These are phyloP conservation scores for Tetropium fuscum DNA, from an alignment of 2,888 invertebrate genomes.

Conservation along the genomic window DNA sequence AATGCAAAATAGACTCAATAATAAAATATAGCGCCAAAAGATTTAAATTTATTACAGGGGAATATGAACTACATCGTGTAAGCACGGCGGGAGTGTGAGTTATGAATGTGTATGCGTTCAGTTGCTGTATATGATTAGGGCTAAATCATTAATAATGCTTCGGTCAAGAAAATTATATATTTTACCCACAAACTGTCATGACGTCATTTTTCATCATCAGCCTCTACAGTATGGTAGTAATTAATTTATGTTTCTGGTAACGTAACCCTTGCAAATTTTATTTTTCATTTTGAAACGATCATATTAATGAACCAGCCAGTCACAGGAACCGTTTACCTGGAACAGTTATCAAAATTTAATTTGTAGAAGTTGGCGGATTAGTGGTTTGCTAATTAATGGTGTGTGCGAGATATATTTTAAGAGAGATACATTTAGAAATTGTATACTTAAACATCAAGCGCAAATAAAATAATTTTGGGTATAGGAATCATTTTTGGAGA, in stretches of 20 bases:
- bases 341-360: background rate
- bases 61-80: conserved; percentile 35
- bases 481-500: too few species aligned
- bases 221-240: conserved; percentile 44
- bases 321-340: background rate
- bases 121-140: conserved; percentile 60
- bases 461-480: too few species aligned
- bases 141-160: conserved; percentile 62
- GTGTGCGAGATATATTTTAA: too few species aligned
- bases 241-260: conserved; percentile 43
- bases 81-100: conserved; percentile 46
- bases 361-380: background rate
- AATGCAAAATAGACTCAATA: too few species aligned
- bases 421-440: too few species aligned
- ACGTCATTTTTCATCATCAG: conserved; percentile 61
- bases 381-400: background rate
- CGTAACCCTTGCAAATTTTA: conserved; percentile 30
- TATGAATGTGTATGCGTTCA: conserved; percentile 54
- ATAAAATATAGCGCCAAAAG: background rate
- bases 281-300: conserved; percentile 4
- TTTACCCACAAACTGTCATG: conserved; percentile 64
- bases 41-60: conserved; percentile 28
- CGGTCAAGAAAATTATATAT: conserved; percentile 64
- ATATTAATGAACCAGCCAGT: background rate
- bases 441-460: too few species aligned